Conservation (phyloP, 2,888 invertebrate genomes). For the Atethmia centrago region DNA sequence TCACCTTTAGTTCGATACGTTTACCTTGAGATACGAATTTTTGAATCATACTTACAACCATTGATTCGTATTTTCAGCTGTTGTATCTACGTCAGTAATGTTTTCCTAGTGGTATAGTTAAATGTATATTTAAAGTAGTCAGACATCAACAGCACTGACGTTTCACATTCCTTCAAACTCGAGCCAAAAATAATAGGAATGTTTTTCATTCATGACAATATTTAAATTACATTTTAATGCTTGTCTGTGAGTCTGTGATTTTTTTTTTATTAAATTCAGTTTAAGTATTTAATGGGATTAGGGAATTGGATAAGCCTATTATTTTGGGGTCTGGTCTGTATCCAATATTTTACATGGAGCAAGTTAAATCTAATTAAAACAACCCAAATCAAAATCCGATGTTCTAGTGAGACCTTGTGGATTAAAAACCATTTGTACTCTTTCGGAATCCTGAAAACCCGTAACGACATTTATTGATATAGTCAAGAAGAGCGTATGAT, state of each 20-base stretch:
- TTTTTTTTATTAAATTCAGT: too few species aligned
- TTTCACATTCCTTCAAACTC: constrained; percentile 51
- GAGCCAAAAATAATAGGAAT: constrained; percentile 61
- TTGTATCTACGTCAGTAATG: constrained; percentile 47
- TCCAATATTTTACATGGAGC: neutral
- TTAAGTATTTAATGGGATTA: too few species aligned
- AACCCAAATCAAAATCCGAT: neutral
- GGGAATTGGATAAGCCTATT: neutral
- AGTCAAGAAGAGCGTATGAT: too few species aligned
- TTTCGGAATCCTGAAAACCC: neutral
- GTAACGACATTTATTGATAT: neutral
- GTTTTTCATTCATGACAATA: constrained; percentile 62
- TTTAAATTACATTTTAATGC: constrained; percentile 30
- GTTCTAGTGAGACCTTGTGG: neutral
- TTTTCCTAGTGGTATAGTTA: constrained; percentile 41
- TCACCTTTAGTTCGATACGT: neutral
- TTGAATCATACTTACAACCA: constrained; percentile 54
- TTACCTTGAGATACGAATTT: constrained; percentile 9
- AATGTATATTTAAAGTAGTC: constrained; percentile 46
- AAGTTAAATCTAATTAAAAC: neutral
- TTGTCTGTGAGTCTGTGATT: neutral
- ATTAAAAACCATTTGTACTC: too few species aligned
- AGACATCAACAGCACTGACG: constrained; percentile 61
- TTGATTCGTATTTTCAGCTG: constrained; percentile 59
- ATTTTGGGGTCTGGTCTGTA: neutral